These are phyloP conservation scores for Halcyon senegalensis DNA, from an alignment of 2,113 vertebrate genomes.

Conservation along the genomic window DNA sequence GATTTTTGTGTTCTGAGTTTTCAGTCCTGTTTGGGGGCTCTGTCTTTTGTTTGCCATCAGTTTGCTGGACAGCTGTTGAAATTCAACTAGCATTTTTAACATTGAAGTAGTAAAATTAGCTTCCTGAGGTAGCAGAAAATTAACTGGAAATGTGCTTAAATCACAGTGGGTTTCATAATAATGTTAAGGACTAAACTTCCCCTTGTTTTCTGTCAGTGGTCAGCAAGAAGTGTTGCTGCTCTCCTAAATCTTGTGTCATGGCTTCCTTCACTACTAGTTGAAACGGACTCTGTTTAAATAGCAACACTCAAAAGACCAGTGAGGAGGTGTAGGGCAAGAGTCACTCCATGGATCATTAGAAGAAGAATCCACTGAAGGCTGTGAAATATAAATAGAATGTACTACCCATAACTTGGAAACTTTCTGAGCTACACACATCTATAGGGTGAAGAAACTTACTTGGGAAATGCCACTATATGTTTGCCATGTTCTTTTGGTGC, in stretches of 20 bases:
- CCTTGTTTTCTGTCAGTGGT: neutral
- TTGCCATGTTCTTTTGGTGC: neutral
- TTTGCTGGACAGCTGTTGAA: neutral
- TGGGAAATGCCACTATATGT: neutral
- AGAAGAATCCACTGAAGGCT: neutral
- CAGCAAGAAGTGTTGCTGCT: neutral
- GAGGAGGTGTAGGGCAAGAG: neutral
- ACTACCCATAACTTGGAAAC: neutral
- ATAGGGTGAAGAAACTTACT: neutral
- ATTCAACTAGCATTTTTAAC: neutral
- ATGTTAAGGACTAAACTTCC: neutral
- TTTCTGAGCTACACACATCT: neutral
- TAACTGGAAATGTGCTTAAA: neutral
- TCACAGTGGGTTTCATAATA: neutral
- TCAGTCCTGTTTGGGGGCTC: neutral
- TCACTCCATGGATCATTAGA: neutral
- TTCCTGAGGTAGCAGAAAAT: neutral
- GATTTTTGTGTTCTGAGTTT: neutral
- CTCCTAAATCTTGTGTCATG: neutral
- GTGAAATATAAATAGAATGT: neutral
- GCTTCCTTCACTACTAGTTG: neutral
- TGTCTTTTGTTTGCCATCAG: neutral
- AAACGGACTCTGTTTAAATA: neutral
- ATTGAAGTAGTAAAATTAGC: neutral
- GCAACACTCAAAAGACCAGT: neutral